phyloP scores from a whole-genome alignment of 2,888 invertebrate genomes.

The Perithous albicinctus region DNA sequence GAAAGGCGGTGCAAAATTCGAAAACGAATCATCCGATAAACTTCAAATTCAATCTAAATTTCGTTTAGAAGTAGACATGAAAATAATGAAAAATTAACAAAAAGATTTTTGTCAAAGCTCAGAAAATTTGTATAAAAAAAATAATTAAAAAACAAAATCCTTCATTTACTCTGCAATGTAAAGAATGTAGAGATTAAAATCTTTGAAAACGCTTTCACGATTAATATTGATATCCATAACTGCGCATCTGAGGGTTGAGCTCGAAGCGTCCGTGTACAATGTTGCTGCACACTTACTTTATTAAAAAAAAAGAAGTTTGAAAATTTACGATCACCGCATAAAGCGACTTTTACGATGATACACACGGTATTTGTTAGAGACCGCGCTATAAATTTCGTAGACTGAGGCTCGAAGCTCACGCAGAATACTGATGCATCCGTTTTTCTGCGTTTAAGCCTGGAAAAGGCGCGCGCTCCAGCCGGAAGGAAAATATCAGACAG shows the following conservation, averaged over 20 bases:
- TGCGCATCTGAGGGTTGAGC: neutral
- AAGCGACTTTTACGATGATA: conserved; percentile 32
- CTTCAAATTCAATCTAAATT: too few species aligned
- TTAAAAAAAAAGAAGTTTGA: conserved; percentile 38
- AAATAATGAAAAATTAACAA: too few species aligned
- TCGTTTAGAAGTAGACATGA: too few species aligned
- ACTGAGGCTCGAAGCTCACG: conserved; percentile 10
- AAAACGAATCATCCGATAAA: too few species aligned
- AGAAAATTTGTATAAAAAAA: too few species aligned
- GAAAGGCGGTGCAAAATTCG: too few species aligned
- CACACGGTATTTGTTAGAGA: neutral
- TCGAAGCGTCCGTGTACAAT: neutral
- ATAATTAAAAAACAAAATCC: too few species aligned
- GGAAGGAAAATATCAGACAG: conserved; percentile 26
- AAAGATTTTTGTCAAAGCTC: too few species aligned
- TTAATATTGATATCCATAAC: too few species aligned
- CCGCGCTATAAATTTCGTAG: conserved; percentile 18
- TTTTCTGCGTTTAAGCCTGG: conserved; percentile 6
- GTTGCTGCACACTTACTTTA: conserved; percentile 22
- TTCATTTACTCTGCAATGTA: too few species aligned
- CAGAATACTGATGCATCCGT: neutral
- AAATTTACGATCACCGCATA: conserved; percentile 41
- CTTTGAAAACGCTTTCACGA: too few species aligned
- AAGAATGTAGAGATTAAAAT: too few species aligned
- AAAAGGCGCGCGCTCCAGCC: conserved; percentile 1